Evolutionary conservation across 1,140 invertebrate genomes (phyloP).

Genomic region (Linepithema humile): DNA sequence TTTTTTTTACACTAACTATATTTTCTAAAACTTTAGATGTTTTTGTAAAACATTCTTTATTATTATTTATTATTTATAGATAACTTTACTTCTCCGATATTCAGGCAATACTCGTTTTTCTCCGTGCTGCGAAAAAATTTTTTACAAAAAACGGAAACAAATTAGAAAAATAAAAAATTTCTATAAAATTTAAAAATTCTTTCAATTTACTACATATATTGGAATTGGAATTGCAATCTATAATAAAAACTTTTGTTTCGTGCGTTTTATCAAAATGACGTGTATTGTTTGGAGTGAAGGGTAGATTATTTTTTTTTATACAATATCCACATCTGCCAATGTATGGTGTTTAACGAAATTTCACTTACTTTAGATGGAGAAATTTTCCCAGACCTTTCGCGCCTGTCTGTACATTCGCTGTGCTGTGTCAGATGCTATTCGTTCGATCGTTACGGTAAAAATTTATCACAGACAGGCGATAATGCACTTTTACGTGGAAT

Average conservation of each 20-base stretch:
- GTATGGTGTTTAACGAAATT: constrained; percentile 12
- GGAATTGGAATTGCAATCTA: background rate
- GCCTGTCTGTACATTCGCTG: background rate
- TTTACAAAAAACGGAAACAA: no score
- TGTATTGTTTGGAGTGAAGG: background rate
- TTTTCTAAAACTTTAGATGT: no score
- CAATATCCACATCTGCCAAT: background rate
- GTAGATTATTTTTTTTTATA: background rate
- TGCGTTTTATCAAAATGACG: background rate
- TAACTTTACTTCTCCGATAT: no score
- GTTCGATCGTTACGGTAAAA: background rate
- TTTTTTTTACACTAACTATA: background rate
- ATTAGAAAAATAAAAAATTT: background rate
- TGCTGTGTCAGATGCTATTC: background rate
- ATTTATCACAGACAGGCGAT: background rate
- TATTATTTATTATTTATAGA: no score
- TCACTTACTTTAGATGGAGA: constrained; percentile 7
- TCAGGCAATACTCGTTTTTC: no score
- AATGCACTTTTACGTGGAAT: background rate
- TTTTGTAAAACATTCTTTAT: no score
- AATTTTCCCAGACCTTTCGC: constrained; percentile 1
- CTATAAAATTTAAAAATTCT: background rate
- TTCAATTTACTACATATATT: background rate
- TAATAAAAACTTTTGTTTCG: background rate
- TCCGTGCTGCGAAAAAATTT: no score